Evolutionary conservation across 2,888 invertebrate genomes (phyloP).

Genomic region (Argyresthia goedartella): DNA sequence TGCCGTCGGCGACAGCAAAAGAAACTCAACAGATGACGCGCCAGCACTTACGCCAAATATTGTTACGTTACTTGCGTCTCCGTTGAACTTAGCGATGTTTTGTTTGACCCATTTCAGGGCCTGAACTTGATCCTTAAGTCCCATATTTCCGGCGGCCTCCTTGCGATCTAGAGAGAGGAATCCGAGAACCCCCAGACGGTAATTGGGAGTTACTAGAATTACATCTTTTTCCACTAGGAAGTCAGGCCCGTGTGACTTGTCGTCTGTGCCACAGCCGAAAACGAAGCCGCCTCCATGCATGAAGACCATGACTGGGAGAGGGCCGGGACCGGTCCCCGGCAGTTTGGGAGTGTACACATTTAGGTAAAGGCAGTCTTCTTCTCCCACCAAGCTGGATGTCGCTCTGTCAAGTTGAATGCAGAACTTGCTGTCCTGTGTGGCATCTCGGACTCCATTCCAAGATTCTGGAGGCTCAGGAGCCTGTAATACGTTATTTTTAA

Average conservation of each 20-base stretch:
- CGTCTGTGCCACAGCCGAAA: slow-evolving; percentile 52
- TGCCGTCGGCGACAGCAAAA: slow-evolving; percentile 47
- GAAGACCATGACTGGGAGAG: slow-evolving; percentile 55
- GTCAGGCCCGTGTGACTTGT: slow-evolving; percentile 45
- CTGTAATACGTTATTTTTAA: slow-evolving; percentile 28
- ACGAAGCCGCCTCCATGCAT: slow-evolving; percentile 61
- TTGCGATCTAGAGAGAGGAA: slow-evolving; percentile 48
- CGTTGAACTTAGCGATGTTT: slow-evolving; percentile 59
- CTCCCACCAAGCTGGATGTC: slow-evolving; percentile 59
- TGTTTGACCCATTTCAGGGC: slow-evolving; percentile 64
- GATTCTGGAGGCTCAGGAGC: slow-evolving; percentile 40
- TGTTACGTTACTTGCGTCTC: slow-evolving; percentile 58
- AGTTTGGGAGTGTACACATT: slow-evolving; percentile 76
- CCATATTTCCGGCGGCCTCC: slow-evolving; percentile 62
- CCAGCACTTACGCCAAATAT: slow-evolving; percentile 69
- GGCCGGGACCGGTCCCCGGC: slow-evolving; percentile 17
- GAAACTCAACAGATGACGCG: slow-evolving; percentile 54
- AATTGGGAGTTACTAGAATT: slow-evolving; percentile 52
- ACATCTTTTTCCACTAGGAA: slow-evolving; percentile 51
- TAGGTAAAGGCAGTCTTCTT: slow-evolving; percentile 76
- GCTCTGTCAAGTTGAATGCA: slow-evolving; percentile 75
- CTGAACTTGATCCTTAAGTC: slow-evolving; percentile 62
- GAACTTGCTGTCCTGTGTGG: slow-evolving; percentile 71
- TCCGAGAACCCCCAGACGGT: slow-evolving; percentile 55
- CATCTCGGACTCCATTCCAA: slow-evolving; percentile 75